Evolutionary conservation across 2,888 invertebrate genomes (phyloP).

Genomic region (Cheilosia variabilis): DNA sequence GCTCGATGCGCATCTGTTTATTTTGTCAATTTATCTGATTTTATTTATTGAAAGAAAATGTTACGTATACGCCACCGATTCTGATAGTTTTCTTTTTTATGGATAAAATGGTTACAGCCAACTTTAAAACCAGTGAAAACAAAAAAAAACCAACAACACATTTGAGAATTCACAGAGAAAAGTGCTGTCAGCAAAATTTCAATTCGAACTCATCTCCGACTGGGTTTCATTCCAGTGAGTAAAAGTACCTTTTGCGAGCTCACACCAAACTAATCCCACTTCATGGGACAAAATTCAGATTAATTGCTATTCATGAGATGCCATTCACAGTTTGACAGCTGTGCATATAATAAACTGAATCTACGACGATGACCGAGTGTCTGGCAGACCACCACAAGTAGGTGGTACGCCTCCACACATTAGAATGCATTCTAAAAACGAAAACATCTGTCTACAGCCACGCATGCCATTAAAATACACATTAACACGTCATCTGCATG

Average conservation of each 20-base stretch:
- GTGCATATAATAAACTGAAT: neutral
- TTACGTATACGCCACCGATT: constrained; percentile 1
- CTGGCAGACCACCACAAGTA: neutral
- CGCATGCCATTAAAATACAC: constrained; percentile 7
- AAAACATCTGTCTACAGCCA: neutral
- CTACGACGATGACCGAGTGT: neutral
- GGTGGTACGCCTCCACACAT: neutral
- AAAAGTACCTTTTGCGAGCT: too few relatives aligned
- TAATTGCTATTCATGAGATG: neutral
- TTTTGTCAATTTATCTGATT: neutral
- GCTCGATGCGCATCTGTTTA: neutral
- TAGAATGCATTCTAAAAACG: constrained; percentile 32
- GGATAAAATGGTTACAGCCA: too few relatives aligned
- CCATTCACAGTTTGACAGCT: neutral
- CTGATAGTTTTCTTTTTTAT: neutral
- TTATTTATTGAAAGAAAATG: neutral
- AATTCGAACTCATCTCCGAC: too few relatives aligned
- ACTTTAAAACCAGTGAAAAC: too few relatives aligned
- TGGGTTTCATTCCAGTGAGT: too few relatives aligned
- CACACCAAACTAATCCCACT: neutral
- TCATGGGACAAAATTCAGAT: neutral
- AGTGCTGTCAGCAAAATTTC: too few relatives aligned
- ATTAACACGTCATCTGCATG: constrained; percentile 36
- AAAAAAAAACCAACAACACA: too few relatives aligned
- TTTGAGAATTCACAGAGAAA: too few relatives aligned